Evolutionary conservation across 2,113 vertebrate species (phyloP), one percentile per base, ranked within the genome.

Genomic region (Epinephelus lanceolatus): DNA sequence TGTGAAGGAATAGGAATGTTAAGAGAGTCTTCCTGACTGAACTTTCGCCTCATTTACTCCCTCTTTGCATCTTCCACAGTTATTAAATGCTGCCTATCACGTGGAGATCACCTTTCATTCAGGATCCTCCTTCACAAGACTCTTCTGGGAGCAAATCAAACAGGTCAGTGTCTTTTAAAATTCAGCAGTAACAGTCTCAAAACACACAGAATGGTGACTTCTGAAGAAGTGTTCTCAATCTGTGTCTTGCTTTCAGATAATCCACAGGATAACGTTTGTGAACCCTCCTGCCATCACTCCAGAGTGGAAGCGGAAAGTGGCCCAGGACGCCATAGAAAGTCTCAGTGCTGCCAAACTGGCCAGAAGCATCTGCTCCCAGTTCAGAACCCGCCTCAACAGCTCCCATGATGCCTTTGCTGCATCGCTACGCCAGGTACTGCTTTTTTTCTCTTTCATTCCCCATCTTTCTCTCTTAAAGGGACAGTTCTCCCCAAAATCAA

Each of bases 31-130:
- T 45, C 42, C 42, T 45, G 42, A 45, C 42, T 45, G 33, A 37
- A 37, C 33, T 37, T 37, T 37, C 1, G 33, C 12, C 15, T 25
- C 27, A 18, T 81, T 56, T 37, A 27, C 5, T 17, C 14, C 1
- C 8, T 49, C 67, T 49, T 67, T 40, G 80, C 17, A 3, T 86
- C 67, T 81, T 15, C 86, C 82, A 25, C 92, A 99, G 98, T 97
- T 99, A 67, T 93, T 99, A 86, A 99, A 99, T 60, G 98, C 98
- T 13, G 98, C 98, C 60, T 99, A 99, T 90, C 97, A 99, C 0
- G 98, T 99, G 66, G 98, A 99, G 94, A 97, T 99, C 81, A 99
- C 98, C 0, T 99, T 99, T 91, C 97, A 98, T 90, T 99, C 98
- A 0, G 98, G 98, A 83, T 99, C 98, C 0, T 98, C 98, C 0